Evolutionary conservation across 1,140 invertebrate species (phyloP).

Genomic region (Bombus ignitus): DNA sequence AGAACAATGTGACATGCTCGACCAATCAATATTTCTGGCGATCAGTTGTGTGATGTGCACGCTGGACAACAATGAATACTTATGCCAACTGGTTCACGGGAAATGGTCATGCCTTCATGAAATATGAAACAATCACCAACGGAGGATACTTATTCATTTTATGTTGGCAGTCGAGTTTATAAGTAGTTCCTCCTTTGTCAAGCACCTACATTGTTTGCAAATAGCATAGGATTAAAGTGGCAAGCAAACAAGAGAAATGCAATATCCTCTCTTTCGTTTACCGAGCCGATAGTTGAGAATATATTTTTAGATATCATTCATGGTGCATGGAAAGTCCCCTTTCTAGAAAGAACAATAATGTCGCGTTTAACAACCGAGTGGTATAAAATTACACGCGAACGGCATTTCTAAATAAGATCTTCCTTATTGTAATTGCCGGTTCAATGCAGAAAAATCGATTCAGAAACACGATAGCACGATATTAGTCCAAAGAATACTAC

Average conservation of each 20-base stretch:
- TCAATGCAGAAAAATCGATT: not conserved
- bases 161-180: not conserved
- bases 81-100: not conserved
- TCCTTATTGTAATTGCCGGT: not conserved
- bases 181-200: not conserved
- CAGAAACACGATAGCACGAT: not conserved
- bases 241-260: not conserved
- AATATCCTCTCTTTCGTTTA: not conserved
- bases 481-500: not conserved
- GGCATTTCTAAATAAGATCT: not conserved
- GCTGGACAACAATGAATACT: not conserved
- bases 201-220: not conserved
- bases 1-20: constrained; percentile 25
- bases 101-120: not conserved
- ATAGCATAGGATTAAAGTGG: not conserved
- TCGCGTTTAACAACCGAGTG: too few species aligned
- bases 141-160: not conserved
- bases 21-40: constrained; percentile 58
- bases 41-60: not conserved
- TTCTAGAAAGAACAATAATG: too few species aligned
- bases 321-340: too few species aligned
- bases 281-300: not conserved
- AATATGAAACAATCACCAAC: constrained; percentile 22
- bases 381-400: too few species aligned
- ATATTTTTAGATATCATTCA: not conserved